These are phyloP conservation scores for Acanthococcus lagerstroemiae DNA, from an alignment of 2,888 invertebrate species.

Conservation along the genomic window DNA sequence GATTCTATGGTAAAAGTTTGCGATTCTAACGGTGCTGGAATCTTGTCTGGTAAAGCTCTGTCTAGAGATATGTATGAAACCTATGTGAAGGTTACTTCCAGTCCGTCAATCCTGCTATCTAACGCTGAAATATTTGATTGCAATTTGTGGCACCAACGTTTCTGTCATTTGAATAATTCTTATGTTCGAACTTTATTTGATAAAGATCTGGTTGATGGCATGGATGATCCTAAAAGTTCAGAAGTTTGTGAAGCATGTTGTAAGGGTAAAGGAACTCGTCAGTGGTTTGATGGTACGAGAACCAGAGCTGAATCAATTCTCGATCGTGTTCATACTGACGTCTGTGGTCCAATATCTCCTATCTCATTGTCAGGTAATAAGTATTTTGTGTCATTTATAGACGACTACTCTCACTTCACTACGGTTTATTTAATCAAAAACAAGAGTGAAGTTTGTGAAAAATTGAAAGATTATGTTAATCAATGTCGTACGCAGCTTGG, in stretches of 20 bases:
- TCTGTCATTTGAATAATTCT: conserved; percentile 33
- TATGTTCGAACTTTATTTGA: conserved; percentile 30
- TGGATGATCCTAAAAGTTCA: conserved; percentile 10
- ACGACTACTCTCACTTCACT: conserved; percentile 37
- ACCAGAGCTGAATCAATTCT: conserved; percentile 30
- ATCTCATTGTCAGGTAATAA: conserved; percentile 33
- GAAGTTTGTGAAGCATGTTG: conserved; percentile 34
- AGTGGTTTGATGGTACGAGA: conserved; percentile 14
- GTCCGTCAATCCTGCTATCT: not conserved
- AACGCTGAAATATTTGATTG: not conserved
- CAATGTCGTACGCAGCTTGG: not conserved
- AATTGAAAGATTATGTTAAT: conserved; percentile 35
- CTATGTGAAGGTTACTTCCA: not conserved
- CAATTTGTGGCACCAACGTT: conserved; percentile 33
- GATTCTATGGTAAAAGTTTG: not conserved
- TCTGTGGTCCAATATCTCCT: conserved; percentile 37
- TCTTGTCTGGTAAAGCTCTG: not conserved
- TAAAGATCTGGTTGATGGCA: conserved; percentile 17
- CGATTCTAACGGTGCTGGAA: not conserved
- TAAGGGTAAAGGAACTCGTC: conserved; percentile 33
- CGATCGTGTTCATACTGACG: conserved; percentile 36
- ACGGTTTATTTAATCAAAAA: conserved; percentile 35
- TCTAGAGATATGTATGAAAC: conserved; percentile 7
- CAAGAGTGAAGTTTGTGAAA: conserved; percentile 37
- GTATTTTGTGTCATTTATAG: conserved; percentile 37